phyloP scores from a whole-genome alignment of 2,113 vertebrate genomes.

The Cavia aperea region DNA sequence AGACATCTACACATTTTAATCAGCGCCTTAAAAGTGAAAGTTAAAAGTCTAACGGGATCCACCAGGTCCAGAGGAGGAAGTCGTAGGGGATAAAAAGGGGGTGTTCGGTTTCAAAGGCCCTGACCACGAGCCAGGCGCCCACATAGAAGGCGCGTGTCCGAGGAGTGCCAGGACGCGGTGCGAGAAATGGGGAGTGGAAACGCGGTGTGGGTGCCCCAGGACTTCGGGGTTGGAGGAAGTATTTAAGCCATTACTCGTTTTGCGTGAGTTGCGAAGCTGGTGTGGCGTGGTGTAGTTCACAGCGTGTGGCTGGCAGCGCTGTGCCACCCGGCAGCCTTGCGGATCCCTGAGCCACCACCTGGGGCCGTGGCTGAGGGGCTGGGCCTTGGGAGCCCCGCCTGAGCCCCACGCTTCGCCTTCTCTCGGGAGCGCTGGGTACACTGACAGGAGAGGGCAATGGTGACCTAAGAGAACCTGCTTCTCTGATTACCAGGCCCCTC shows the following conservation, averaged over 20 bases:
- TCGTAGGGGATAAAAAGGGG: slow-evolving; percentile 72
- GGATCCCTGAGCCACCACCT: neutral
- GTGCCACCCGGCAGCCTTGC: neutral
- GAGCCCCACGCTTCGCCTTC: neutral
- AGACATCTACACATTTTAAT: slow-evolving; percentile 75
- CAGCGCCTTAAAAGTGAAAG: slow-evolving; percentile 65
- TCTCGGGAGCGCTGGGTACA: neutral
- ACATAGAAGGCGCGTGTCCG: slow-evolving; percentile 64
- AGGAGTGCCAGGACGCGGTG: slow-evolving; percentile 61
- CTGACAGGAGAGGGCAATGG: neutral
- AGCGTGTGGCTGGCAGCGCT: fast-evolving
- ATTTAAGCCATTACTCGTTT: neutral
- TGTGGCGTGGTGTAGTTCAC: neutral
- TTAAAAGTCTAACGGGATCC: slow-evolving; percentile 73
- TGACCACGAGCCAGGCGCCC: slow-evolving; percentile 57
- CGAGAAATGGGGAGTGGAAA: neutral
- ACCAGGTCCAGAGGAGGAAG: slow-evolving; percentile 74
- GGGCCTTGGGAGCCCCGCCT: neutral
- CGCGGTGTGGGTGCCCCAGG: neutral
- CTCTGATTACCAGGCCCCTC: slow-evolving; percentile 27
- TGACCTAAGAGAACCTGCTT: neutral
- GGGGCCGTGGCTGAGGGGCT: neutral
- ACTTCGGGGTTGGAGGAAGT: slow-evolving; percentile 6
- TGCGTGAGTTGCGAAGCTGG: neutral
- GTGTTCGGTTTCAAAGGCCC: slow-evolving; percentile 78